A percentile compares a stretch with the other conserved stretches of the same genome.
phyloP scores from a whole-genome alignment of 2,888 invertebrate genomes.

The Holacanthella duospinosa region DNA sequence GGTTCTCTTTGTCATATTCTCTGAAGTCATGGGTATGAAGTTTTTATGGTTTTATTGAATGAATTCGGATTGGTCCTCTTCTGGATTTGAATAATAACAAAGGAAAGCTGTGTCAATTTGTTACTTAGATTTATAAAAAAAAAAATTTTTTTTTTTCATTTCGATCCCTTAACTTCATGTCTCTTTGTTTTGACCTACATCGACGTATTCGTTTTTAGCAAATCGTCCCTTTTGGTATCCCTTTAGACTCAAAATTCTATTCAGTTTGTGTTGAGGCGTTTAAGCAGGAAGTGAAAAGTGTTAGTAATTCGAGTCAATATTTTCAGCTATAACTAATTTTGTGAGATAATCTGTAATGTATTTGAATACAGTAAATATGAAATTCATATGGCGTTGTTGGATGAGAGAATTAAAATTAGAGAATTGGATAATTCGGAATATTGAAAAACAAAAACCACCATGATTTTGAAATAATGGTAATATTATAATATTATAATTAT shows the following conservation, averaged over 20 bases:
- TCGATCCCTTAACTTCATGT: not conserved
- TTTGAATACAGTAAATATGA: too few species aligned
- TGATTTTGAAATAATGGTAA: too few species aligned
- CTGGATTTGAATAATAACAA: not conserved
- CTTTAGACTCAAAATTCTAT: not conserved
- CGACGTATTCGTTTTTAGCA: too few species aligned
- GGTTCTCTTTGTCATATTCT: not conserved
- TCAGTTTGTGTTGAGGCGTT: not conserved
- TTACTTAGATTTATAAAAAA: not conserved
- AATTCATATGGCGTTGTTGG: too few species aligned
- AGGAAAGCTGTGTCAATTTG: not conserved
- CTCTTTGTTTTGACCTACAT: not conserved
- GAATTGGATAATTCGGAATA: not conserved
- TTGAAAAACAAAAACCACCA: not conserved
- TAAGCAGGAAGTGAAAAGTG: not conserved
- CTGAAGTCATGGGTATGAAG: too few species aligned
- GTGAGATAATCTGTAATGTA: too few species aligned
- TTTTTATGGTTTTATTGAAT: slow-evolving; percentile 2
- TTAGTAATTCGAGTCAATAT: not conserved
- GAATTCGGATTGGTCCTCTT: not conserved
- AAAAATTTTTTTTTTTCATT: not conserved
- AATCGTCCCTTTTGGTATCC: not conserved
- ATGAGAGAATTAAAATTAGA: not conserved
- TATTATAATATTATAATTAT: too few species aligned
- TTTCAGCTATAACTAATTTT: too few species aligned